Base-by-base conservation (phyloP, 2,113 vertebrate species). In the Pagrus major region DNA sequence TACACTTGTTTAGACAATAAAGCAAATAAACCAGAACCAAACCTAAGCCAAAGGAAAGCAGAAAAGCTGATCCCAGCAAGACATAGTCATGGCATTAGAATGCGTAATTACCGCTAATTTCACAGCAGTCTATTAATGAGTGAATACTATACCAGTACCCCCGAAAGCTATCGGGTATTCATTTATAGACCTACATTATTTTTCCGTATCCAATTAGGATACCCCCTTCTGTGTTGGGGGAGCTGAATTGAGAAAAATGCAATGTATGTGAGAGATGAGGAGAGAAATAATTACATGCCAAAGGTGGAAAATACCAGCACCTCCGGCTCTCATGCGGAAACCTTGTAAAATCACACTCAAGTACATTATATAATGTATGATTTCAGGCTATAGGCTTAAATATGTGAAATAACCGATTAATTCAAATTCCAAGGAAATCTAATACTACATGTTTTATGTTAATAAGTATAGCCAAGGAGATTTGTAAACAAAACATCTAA, bases 191-290 rank as follows among this genome's bases (percentile, higher is more conserved):
- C 39, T n/a, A 5, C 27, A 46, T 76, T 74, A 71, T 80, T 80
- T 74, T 69, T 52, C 63, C 78, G 31, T 25, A 61, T 89, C 89
- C 87, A 91, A 92, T 93, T 93, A 90, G 54, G 64, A 60, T 54
- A 21, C 76, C 81, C 59, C 73, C 71, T 59, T 47, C 80, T 88
- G 77, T 47, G 76, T 72, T n/a, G 51, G 31, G 16, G 51, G 41
- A 72, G 58, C 56, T 61, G 37, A 60, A 60, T 59, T 59, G 35
- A 76, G 29, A 65, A 49, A 58, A 73, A 69, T 23, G 21, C n/a
- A 37, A 73, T 66, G 47, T 35, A 55, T 63, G 6, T 9, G 52
- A 61, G 52, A 37, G 35, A 74, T 25, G 21, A 59, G n/a, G 42
- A 51, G 14, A 44, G 31, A 82, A 74, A 76, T 84, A 71, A 83